Base-by-base conservation (phyloP, 2,113 vertebrate species). In the Kobus ellipsiprymnus region DNA sequence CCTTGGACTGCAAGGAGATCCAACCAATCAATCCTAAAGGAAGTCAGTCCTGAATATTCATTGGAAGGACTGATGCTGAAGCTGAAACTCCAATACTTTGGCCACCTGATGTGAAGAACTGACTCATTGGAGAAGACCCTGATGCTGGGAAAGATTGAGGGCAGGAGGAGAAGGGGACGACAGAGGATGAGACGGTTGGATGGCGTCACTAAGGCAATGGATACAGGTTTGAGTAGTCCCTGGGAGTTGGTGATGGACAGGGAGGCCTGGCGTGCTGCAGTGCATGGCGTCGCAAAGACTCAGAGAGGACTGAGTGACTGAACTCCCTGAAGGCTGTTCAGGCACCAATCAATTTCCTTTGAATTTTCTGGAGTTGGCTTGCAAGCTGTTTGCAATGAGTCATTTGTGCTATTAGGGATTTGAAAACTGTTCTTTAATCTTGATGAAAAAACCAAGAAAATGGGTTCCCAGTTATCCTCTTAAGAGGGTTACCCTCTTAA, bases 201-300 rank as follows among this genome's bases (percentile, higher is more conserved):
- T 36, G 19, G 4, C 2, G 0, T 71, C n/a, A 36, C 64, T 11
- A 5, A 71, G 10, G n/a, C 1, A 0, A 36, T 71, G n/a, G 4
- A 71, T 9, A 36, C 36, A 9, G 36, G n/a, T 36, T 36, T 71
- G n/a, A 36, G 64, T 71, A 21, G 64, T 71, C 17, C 21, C 17
- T 71, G 17, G 64, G 64, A 36, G 64, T 12, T 36, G n/a, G 64
- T 71, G 64, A 36, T 71, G 64, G 64, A 71, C 9, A 36, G n/a
- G n/a, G n/a, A 36, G 19, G 9, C n/a, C 64, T 12, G 0, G 19
- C 0, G 0, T 36, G 17, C 9, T 11, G 19, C n/a, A 36, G 4
- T 71, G 17, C 64, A 21, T 36, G 9, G n/a, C 5, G 9, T 23
- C 4, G 0, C n/a, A 71, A 36, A 71, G 19, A 71, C 21, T 71